Evolutionary conservation across 2,888 invertebrate genomes (phyloP).

Genomic region (Criorhina ranunculi): DNA sequence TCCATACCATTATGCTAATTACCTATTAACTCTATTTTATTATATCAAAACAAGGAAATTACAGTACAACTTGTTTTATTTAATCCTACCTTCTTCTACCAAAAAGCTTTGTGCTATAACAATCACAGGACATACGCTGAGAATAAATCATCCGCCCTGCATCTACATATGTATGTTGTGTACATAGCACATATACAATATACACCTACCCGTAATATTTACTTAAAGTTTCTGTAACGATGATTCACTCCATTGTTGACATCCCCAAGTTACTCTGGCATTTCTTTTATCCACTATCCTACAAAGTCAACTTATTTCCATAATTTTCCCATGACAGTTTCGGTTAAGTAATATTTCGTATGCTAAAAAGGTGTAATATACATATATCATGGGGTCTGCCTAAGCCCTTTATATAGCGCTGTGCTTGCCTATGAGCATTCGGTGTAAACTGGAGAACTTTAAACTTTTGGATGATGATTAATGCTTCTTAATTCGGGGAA

Average conservation of each 20-base stretch:
- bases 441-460: background rate
- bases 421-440: background rate
- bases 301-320: slow-evolving; percentile 1
- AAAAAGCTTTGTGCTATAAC: slow-evolving; percentile 4
- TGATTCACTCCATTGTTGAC: background rate
- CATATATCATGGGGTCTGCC: background rate
- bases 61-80: background rate
- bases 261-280: slow-evolving; percentile 8
- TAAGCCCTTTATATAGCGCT: background rate
- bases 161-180: background rate
- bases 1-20: background rate
- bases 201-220: background rate
- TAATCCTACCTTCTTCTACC: slow-evolving; percentile 1
- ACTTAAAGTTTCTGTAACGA: background rate
- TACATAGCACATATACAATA: too few relatives aligned
- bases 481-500: too few relatives aligned
- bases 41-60: background rate
- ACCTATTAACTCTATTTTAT: slow-evolving; percentile 3
- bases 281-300: slow-evolving; percentile 6
- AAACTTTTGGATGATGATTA: background rate
- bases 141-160: background rate
- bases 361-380: slow-evolving; percentile 1
- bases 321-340: slow-evolving; percentile 8
- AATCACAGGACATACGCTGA: background rate
- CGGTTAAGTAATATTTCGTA: slow-evolving; percentile 8